Evolutionary conservation across 1,140 invertebrate species (phyloP).

Genomic region (Gonatopus flavifemur): DNA sequence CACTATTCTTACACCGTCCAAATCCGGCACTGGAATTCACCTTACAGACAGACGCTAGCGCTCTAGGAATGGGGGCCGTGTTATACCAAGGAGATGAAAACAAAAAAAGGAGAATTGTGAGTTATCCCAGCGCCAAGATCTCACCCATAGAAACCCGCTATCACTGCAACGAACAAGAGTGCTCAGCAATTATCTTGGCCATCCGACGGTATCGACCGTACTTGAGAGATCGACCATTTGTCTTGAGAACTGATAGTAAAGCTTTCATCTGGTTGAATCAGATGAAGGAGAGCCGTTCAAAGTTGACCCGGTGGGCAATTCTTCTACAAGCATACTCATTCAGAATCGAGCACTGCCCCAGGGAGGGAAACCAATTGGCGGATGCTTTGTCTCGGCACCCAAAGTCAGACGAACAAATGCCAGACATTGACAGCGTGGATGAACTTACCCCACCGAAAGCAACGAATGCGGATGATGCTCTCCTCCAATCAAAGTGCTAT

Average conservation of each 20-base stretch:
- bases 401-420: no score
- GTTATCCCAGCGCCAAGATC: conserved; percentile 19
- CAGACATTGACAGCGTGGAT: no score
- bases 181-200: conserved; percentile 32
- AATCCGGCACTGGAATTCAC: background rate
- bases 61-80: conserved; percentile 20
- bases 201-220: conserved; percentile 28
- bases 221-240: no score
- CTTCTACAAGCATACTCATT: conserved; percentile 33
- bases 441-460: no score
- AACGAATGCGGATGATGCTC: no score
- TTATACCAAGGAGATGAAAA: conserved; percentile 11
- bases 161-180: conserved; percentile 28
- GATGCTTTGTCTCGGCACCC: conserved; percentile 20
- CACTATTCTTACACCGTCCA: conserved; percentile 10
- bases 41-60: conserved; percentile 22
- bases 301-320: conserved; percentile 35
- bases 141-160: conserved; percentile 9
- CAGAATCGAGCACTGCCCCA: conserved; percentile 27
- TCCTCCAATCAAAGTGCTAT: no score
- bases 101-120: conserved; percentile 3
- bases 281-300: conserved; percentile 14
- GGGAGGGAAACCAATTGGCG: conserved; percentile 31
- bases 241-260: conserved; percentile 27
- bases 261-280: conserved; percentile 27